These are phyloP conservation scores for Dryas iulia DNA, from an alignment of 1,140 invertebrate genomes.

Conservation along the genomic window DNA sequence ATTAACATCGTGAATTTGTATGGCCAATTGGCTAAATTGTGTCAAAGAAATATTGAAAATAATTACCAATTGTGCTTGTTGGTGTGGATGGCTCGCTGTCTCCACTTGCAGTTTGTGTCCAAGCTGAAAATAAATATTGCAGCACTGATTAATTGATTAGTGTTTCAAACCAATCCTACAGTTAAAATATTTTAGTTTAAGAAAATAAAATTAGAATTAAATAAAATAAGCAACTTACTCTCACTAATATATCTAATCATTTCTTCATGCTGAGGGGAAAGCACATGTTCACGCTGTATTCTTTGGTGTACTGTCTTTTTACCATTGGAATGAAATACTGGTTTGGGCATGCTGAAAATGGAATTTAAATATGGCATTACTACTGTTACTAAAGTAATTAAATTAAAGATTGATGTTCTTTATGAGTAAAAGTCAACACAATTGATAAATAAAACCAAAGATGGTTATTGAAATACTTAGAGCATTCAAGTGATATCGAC, in stretches of 20 bases:
- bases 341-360: constrained; percentile 83
- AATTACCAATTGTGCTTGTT: constrained; percentile 72
- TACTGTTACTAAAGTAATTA: not conserved
- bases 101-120: constrained; percentile 80
- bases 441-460: constrained; percentile 11
- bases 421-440: not conserved
- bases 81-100: constrained; percentile 79
- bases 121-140: constrained; percentile 60
- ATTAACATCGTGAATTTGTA: too few species aligned
- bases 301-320: constrained; percentile 83
- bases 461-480: constrained; percentile 19
- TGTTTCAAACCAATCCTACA: not conserved
- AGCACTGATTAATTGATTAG: too few species aligned
- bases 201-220: not conserved
- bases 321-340: constrained; percentile 86
- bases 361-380: constrained; percentile 4
- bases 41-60: not conserved
- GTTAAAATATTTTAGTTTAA: not conserved
- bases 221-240: constrained; percentile 78
- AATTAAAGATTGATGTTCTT: not conserved
- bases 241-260: constrained; percentile 88
- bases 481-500: constrained; percentile 25
- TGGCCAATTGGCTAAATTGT: not conserved
- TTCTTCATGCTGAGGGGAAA: constrained; percentile 87
- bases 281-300: constrained; percentile 84